Conservation (phyloP, 2,113 vertebrate genomes). For the Ammodytes dubius region DNA sequence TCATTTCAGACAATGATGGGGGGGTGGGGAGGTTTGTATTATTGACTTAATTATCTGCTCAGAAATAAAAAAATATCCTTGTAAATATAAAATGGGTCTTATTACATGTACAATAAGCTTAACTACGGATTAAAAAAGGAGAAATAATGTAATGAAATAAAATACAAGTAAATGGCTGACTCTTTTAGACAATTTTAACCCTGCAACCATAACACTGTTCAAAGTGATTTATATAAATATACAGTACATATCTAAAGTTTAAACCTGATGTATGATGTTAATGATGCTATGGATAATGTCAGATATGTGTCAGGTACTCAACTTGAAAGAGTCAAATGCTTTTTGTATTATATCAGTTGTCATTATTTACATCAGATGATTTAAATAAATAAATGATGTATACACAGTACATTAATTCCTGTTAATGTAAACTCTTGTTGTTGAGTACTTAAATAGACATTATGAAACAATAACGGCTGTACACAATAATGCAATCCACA, state of each 20-base stretch:
- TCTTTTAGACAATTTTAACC: neutral
- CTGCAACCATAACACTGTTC: neutral
- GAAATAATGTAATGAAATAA: neutral
- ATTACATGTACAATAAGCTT: conserved; percentile 1
- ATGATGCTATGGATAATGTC: neutral
- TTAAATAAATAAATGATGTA: conserved; percentile 34
- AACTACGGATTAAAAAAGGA: neutral
- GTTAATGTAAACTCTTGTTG: conserved; percentile 2
- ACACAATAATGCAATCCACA: too few species aligned
- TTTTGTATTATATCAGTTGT: conserved; percentile 1
- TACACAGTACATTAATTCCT: neutral
- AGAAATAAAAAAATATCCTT: conserved; percentile 17
- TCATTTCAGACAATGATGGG: conserved; percentile 17
- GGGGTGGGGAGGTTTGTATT: neutral
- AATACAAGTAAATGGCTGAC: neutral
- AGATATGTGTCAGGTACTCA: neutral
- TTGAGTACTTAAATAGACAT: neutral
- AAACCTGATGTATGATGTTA: neutral
- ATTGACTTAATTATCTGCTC: conserved; percentile 18
- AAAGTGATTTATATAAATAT: neutral
- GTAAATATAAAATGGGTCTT: conserved; percentile 43
- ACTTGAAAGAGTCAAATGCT: neutral
- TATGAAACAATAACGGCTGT: too few species aligned
- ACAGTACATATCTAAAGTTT: neutral
- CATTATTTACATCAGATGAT: conserved; percentile 17